These are phyloP conservation scores for Sipha maydis DNA, from an alignment of 2,888 invertebrate species.

Conservation along the genomic window DNA sequence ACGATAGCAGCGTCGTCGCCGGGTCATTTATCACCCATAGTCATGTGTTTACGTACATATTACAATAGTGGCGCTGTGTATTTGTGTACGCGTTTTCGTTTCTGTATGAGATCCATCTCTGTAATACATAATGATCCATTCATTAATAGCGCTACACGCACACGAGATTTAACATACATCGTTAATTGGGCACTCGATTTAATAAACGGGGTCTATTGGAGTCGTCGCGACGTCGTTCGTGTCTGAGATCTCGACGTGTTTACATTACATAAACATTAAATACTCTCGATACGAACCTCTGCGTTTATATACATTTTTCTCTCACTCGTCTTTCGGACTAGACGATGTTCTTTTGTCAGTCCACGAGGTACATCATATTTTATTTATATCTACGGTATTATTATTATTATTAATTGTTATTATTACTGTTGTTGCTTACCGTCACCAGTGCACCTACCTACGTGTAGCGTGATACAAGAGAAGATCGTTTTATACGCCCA, in stretches of 20 bases:
- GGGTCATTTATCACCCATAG: neutral
- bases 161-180: neutral
- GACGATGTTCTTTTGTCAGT: neutral
- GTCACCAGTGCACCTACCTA: neutral
- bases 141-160: neutral
- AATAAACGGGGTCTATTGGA: neutral
- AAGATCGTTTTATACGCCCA: neutral
- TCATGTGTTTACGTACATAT: neutral
- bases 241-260: neutral
- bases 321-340: neutral
- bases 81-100: neutral
- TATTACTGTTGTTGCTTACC: neutral
- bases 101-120: too few species aligned
- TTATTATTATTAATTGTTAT: neutral
- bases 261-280: neutral
- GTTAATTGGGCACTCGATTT: neutral
- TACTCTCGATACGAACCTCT: neutral
- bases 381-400: neutral
- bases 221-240: neutral
- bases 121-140: neutral
- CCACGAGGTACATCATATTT: neutral
- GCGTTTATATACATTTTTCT: neutral
- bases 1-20: neutral
- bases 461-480: neutral
- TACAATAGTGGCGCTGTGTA: neutral